Evolutionary conservation across 2,797 vertebrate species (phyloP), one percentile per base, ranked within the genome.

Genomic region (Chlorospingus semifuscus): DNA sequence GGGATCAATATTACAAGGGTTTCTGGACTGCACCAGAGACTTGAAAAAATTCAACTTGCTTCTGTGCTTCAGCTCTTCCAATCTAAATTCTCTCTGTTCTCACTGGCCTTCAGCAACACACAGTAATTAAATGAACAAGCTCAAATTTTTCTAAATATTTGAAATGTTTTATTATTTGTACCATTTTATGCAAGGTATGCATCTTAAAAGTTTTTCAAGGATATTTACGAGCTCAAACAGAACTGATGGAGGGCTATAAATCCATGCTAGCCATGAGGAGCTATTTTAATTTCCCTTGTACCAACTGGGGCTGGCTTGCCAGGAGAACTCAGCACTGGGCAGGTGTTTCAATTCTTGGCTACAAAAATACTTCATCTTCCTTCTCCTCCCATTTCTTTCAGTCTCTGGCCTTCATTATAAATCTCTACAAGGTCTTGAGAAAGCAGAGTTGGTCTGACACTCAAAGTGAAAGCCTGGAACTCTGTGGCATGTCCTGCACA

Each of bases 281-380:
- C 34, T 52, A 72, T 89, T 95, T 92, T 82, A 84, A 79, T 96
- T 78, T 95, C 69, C 55, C 23, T 80, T 89, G 36, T 60, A 81
- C 64, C 87, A 84, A 85, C 68, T 47, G 69, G 52, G 64, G 8
- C 42, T 61, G 65, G 36, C 53, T 72, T 86, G 84, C 69, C 87
- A 91, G 72, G 41, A 93, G 88, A 93, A 79, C 81, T 69, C 81
- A 89, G 53, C 14, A 32, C 50, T 56, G 44, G 50, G 68, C 79
- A 95, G 27, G 36, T 59, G 53, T n/a, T 87, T 87, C 39, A 29
- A 37, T 68, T 75, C 61, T 78, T 93, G 55, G 34, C 57, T 86
- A 70, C 34, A 64, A 36, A 94, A 81, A 53, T 27, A 85, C 30
- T 21, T 92, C 42, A 22, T 61, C 56, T 59, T 57, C 37, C 26